phyloP scores from a whole-genome alignment of 2,888 invertebrate genomes.

The Drosophila melanosoma region DNA sequence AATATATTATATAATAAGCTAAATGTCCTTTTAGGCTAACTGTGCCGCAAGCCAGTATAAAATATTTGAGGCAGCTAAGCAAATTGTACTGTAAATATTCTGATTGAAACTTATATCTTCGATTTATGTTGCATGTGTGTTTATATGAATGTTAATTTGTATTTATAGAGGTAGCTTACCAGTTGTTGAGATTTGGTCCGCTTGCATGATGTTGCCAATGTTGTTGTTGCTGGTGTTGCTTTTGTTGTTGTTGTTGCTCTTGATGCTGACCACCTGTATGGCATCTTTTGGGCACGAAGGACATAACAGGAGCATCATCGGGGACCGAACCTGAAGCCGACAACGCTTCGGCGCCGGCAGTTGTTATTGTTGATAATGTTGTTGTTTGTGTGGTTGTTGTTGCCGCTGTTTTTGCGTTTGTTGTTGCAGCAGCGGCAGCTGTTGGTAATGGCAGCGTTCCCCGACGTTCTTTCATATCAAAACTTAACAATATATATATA shows the following conservation, averaged over 20 bases:
- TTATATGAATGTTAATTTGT: not conserved
- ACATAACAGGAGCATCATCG: constrained; percentile 14
- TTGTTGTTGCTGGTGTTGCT: constrained; percentile 25
- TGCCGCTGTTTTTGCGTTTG: constrained; percentile 2
- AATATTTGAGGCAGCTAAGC: not conserved
- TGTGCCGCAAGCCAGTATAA: not conserved
- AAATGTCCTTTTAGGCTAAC: no score
- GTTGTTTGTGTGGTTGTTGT: constrained; percentile 13
- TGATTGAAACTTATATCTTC: not conserved
- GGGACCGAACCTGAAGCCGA: constrained; percentile 28
- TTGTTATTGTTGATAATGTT: constrained; percentile 12
- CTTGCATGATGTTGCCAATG: constrained; percentile 1
- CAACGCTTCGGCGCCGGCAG: constrained; percentile 32
- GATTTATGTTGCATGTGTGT: not conserved
- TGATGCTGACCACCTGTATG: constrained; percentile 41
- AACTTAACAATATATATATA: constrained; percentile 36
- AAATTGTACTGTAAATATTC: not conserved
- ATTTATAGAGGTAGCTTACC: constrained; percentile 29
- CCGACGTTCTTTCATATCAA: constrained; percentile 22
- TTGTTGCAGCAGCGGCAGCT: constrained; percentile 8
- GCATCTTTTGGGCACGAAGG: not conserved
- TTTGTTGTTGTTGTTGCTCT: constrained; percentile 2
- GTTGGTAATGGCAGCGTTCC: not conserved
- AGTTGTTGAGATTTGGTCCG: constrained; percentile 15
- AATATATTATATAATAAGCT: not conserved